A percentile compares a stretch with the other conserved stretches of the same genome.
phyloP scores from a whole-genome alignment of 2,888 invertebrate genomes.

The Busseola fusca region DNA sequence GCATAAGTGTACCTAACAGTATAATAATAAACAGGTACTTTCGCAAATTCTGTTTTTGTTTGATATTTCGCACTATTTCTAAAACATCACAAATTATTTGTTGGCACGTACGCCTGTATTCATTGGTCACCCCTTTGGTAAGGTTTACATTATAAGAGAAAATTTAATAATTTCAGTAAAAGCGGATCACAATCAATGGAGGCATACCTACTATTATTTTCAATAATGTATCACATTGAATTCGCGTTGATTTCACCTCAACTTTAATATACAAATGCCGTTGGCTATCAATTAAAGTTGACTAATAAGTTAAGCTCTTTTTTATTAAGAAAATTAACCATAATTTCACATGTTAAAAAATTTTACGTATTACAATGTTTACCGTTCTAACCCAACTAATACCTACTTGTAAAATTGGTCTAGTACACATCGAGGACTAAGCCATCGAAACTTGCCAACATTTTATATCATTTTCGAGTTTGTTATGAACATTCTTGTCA shows the following conservation, averaged over 20 bases:
- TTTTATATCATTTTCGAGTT: too few relatives aligned
- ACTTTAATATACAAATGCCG: slow-evolving; percentile 18
- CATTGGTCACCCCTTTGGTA: slow-evolving; percentile 1
- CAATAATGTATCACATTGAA: slow-evolving; percentile 14
- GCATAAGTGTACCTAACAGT: neutral
- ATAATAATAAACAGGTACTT: neutral
- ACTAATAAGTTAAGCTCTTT: slow-evolving; percentile 5
- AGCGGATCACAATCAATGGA: neutral
- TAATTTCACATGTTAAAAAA: neutral
- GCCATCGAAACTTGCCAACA: too few relatives aligned
- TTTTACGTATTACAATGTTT: slow-evolving; percentile 1
- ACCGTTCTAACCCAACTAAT: slow-evolving; percentile 1
- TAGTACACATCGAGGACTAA: neutral
- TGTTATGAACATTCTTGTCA: neutral
- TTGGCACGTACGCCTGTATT: slow-evolving; percentile 10
- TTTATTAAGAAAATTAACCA: neutral
- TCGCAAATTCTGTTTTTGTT: neutral
- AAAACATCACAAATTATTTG: slow-evolving; percentile 14
- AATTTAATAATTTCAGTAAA: neutral
- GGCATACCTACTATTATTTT: slow-evolving; percentile 3
- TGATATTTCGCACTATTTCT: slow-evolving; percentile 1
- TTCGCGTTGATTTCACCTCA: slow-evolving; percentile 5
- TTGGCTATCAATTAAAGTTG: slow-evolving; percentile 10
- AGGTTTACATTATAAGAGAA: neutral
- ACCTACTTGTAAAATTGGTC: neutral